Percentiles rank a stretch among this genome's conserved stretches.
phyloP scores from a whole-genome alignment of 2,113 vertebrate genomes.

The Coturnix japonica region DNA sequence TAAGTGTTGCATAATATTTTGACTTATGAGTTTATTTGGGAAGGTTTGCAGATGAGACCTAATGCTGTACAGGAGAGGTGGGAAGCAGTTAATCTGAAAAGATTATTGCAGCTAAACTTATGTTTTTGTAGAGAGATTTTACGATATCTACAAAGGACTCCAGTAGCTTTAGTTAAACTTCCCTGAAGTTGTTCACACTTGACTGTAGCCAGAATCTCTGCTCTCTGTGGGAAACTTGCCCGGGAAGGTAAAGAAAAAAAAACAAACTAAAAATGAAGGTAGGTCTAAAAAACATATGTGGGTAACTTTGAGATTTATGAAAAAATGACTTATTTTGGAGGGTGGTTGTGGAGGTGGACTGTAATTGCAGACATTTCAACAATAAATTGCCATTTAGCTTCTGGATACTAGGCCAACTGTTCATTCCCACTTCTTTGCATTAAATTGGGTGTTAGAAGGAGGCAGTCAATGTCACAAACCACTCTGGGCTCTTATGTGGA shows the following conservation, averaged over 20 bases:
- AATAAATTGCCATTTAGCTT: slow-evolving; percentile 12
- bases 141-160: not conserved
- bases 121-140: not conserved
- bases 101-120: not conserved
- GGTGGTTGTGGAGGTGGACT: not conserved
- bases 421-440: not conserved
- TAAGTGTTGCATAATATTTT: not conserved
- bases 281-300: not conserved
- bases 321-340: not conserved
- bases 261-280: not conserved
- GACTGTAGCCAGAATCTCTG: not conserved
- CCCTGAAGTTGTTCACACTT: not conserved
- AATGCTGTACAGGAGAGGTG: not conserved
- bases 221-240: not conserved
- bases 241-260: not conserved
- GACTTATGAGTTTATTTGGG: not conserved
- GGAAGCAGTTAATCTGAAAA: not conserved
- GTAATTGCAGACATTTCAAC: not conserved
- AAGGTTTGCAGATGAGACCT: not conserved
- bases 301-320: not conserved
- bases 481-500: slow-evolving; percentile 1
- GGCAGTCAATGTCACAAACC: slow-evolving; percentile 34
- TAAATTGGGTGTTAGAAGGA: slow-evolving; percentile 23
- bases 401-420: not conserved
- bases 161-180: not conserved